Conservation (phyloP, 2,888 invertebrate genomes). For the Torymus aiolomorphi region DNA sequence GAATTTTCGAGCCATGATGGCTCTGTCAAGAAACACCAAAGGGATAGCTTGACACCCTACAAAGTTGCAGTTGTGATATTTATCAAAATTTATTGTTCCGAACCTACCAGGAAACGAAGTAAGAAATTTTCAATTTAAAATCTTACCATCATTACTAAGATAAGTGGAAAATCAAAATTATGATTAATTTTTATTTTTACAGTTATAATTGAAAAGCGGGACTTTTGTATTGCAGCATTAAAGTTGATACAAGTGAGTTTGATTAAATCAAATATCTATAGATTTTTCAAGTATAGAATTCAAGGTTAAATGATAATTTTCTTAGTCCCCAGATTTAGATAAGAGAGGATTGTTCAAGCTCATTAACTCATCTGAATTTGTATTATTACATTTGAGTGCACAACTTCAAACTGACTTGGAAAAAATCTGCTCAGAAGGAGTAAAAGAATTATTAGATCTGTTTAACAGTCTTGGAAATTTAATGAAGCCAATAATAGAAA, state of each 20-base stretch:
- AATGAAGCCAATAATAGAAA: constrained; percentile 76
- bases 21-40: constrained; percentile 72
- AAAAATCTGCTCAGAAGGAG: constrained; percentile 79
- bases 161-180: background rate
- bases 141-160: background rate
- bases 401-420: constrained; percentile 80
- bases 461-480: constrained; percentile 82
- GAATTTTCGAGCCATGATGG: constrained; percentile 73
- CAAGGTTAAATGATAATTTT: constrained; percentile 26
- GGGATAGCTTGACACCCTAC: constrained; percentile 86
- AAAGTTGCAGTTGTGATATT: constrained; percentile 87
- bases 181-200: constrained; percentile 59
- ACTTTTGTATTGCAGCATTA: constrained; percentile 88
- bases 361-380: constrained; percentile 81
- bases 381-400: constrained; percentile 79
- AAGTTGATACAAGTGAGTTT: constrained; percentile 84
- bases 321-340: constrained; percentile 86
- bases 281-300: constrained; percentile 26
- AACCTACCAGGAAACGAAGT: constrained; percentile 77
- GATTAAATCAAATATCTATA: constrained; percentile 14
- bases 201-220: constrained; percentile 78
- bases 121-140: constrained; percentile 35
- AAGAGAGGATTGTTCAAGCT: constrained; percentile 82
- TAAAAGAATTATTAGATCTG: constrained; percentile 79
- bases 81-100: constrained; percentile 84